Conservation (phyloP, 2,888 invertebrate species). For the Automeris io region DNA sequence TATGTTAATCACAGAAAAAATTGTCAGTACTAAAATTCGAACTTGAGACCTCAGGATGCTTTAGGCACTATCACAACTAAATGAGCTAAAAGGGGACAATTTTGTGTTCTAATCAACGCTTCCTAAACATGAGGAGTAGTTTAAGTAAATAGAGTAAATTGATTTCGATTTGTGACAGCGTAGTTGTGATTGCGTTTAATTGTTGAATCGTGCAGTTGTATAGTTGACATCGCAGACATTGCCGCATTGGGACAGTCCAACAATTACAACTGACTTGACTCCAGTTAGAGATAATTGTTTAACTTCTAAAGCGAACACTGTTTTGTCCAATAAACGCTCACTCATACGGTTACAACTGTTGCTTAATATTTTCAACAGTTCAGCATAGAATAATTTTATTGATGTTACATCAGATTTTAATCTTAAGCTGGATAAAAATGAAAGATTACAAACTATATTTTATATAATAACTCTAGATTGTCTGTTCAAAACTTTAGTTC, state of each 20-base stretch:
- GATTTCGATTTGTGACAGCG: slow-evolving; percentile 41
- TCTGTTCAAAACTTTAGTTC: too few species aligned
- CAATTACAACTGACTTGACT: slow-evolving; percentile 33
- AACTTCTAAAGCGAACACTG: slow-evolving; percentile 26
- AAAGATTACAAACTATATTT: too few species aligned
- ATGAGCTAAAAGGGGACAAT: too few species aligned
- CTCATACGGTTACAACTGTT: slow-evolving; percentile 17
- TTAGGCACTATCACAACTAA: too few species aligned
- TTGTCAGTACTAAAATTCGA: too few species aligned
- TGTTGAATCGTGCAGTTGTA: slow-evolving; percentile 44
- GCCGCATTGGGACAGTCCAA: slow-evolving; percentile 20
- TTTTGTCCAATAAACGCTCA: slow-evolving; percentile 16
- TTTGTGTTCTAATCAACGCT: too few species aligned
- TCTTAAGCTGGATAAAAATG: not conserved
- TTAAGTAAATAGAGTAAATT: slow-evolving; percentile 23
- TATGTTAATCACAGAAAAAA: too few species aligned
- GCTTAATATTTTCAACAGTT: not conserved
- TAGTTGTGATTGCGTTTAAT: slow-evolving; percentile 43
- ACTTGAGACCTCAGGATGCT: too few species aligned
- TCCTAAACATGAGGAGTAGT: not conserved
- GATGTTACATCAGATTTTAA: not conserved
- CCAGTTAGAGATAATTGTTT: slow-evolving; percentile 33
- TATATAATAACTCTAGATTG: too few species aligned
- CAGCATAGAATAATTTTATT: not conserved
- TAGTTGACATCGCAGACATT: slow-evolving; percentile 21